Evolutionary conservation across 2,797 vertebrate genomes (phyloP), one percentile per base, ranked within the genome.

Genomic region (Choloepus didactylus): DNA sequence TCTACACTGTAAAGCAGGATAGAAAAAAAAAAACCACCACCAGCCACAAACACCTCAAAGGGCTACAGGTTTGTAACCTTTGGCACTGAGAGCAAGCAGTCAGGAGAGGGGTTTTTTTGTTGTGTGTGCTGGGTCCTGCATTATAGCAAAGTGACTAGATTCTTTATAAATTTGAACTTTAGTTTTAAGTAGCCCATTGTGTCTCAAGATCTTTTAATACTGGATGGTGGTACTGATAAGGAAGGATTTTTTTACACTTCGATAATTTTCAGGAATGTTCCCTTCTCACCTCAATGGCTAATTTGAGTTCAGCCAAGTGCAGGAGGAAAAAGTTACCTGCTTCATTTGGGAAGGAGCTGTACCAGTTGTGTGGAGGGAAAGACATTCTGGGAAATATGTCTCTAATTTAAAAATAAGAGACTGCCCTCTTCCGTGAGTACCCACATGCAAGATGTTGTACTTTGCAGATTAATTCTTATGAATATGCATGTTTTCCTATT

Each of bases 121-220:
- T 49, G 4, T 54, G 54, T 54, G 54, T 16, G 51, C 18, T 41
- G 21, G 59, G n/a, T 21, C 87, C 64, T 93, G 49, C 83, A 67
- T 87, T 87, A 72, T 12, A 84, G 31, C 77, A 54, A 70, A 77
- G 31, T 66, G 77, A 87, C 29, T 44, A 49, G 77, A 60, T 59
- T 87, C n/a, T 91, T 85, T 79, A 87, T 23, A 84, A 69, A 72
- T 38, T 54, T 76, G 76, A 90, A 23, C 69, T 93, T 93, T 67
- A 70, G 19, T 67, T 95, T 79, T 76, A 31, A 70, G 64, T n/a
- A 83, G 62, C 54, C n/a, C 38, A 44, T 76, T 64, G 44, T 49
- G 12, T 87, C 62, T 87, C 31, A 91, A 81, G 60, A 82, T 60
- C 41, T 93, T 60, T 64, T 35, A 41, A 51, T 69, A 38, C 9